Evolutionary conservation across 2,797 vertebrate genomes (phyloP), one percentile per base, ranked within the genome.

Genomic region (Paramormyrops hopkinsi): DNA sequence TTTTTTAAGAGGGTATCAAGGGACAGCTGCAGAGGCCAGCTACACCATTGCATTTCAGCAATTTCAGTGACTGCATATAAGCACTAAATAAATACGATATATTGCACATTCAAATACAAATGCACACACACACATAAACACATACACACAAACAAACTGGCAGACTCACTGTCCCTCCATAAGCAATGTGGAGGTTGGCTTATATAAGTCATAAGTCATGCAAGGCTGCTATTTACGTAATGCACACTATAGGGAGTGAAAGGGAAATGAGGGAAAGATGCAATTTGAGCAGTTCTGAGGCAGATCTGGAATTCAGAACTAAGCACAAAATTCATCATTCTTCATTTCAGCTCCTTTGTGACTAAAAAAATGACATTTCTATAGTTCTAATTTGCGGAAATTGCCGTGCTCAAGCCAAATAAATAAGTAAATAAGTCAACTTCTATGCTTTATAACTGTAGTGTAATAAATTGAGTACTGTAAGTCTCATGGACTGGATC

Each of bases 171-270:
- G 44, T 65, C 88, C 37, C 29, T 50, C 29, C 17, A 46, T 86
- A 73, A 87, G 25, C 88, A 90, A 56, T 56, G 51, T 44, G 51
- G 17, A 50, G 79, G 51, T 50, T 62, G 50, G 89, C 84, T 90
- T 90, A 88, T 83, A 73, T 88, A 90, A 88, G 86, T 76, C 37
- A 59, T 86, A 89, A 89, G 88, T 73, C 59, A 37, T 82, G 22
- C 12, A 12, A n/a, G 50, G n/a, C 50, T 37, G 51, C 12, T 79
- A 53, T 89, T 87, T 87, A 79, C 44, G 65, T 87, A 87, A 87
- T 51, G 51, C n/a, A 87, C 86, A 56, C 65, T 46, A 82, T 19
- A 7, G 29, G 86, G 50, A 46, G 22, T 8, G 29, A 11, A 50
- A 56, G 44, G 6, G 48, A 41, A 65, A 19, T 12, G 14, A 33